phyloP scores from a whole-genome alignment of 1,140 invertebrate species.

The Eupristina koningsbergeri region DNA sequence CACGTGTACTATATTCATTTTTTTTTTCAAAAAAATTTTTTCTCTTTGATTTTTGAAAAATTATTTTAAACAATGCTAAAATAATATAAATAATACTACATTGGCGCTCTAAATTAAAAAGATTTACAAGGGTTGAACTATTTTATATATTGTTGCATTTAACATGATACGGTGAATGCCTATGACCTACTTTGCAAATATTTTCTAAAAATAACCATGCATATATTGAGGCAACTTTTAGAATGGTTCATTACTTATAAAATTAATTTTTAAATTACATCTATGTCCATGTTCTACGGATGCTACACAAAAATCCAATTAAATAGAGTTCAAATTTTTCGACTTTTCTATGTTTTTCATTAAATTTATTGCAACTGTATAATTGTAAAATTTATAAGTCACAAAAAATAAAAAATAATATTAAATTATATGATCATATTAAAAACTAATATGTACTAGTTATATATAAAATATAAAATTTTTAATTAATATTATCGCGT shows the following conservation, averaged over 20 bases:
- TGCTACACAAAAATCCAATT: too few relatives aligned
- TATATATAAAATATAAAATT: too few relatives aligned
- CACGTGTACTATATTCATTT: conserved; percentile 5
- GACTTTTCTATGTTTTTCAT: too few relatives aligned
- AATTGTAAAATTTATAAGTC: too few relatives aligned
- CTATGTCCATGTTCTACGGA: too few relatives aligned
- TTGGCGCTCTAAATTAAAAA: conserved; percentile 24
- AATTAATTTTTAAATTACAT: conserved; percentile 5
- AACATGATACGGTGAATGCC: conserved; percentile 24
- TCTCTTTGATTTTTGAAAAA: conserved; percentile 1
- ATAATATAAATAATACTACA: background rate
- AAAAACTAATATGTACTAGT: too few relatives aligned
- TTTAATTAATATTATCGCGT: too few relatives aligned
- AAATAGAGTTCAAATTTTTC: too few relatives aligned
- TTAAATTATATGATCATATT: background rate
- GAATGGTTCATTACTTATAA: background rate
- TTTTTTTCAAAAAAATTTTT: background rate
- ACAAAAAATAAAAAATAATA: background rate
- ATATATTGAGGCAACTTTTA: background rate
- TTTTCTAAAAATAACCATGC: conserved; percentile 15
- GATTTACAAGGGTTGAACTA: conserved; percentile 26
- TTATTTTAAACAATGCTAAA: conserved; percentile 44
- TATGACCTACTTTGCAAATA: conserved; percentile 24
- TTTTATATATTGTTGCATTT: conserved; percentile 7
- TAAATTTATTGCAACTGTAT: too few relatives aligned